Conservation (phyloP, 1,140 invertebrate species). For the Drosophila tani region DNA sequence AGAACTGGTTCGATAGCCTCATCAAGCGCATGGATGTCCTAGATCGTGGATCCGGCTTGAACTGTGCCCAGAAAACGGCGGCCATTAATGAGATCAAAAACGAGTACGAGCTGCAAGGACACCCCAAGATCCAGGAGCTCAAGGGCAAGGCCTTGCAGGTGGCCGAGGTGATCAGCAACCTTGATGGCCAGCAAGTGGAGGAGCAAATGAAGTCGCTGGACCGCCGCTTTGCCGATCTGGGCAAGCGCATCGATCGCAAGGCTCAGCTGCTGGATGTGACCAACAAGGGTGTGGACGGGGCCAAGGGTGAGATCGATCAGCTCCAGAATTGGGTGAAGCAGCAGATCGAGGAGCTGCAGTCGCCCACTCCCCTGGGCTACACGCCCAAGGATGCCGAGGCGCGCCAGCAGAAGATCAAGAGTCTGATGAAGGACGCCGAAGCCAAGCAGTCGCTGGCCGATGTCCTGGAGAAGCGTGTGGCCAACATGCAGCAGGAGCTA, state of each 20-base stretch:
- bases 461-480: slow-evolving; percentile 92
- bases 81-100: slow-evolving; percentile 89
- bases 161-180: slow-evolving; percentile 92
- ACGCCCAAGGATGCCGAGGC: slow-evolving; percentile 91
- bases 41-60: slow-evolving; percentile 93
- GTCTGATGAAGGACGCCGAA: slow-evolving; percentile 93
- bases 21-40: slow-evolving; percentile 92
- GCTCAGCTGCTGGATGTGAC: slow-evolving; percentile 92
- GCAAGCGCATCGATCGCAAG: slow-evolving; percentile 93
- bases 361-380: slow-evolving; percentile 89
- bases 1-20: slow-evolving; percentile 92
- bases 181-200: slow-evolving; percentile 95
- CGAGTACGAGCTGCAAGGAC: slow-evolving; percentile 90
- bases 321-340: slow-evolving; percentile 92
- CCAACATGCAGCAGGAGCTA: slow-evolving; percentile 93
- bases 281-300: slow-evolving; percentile 91
- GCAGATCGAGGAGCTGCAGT: slow-evolving; percentile 89
- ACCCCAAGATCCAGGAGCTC: slow-evolving; percentile 88
- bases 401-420: slow-evolving; percentile 89
- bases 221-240: slow-evolving; percentile 92
- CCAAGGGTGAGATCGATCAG: slow-evolving; percentile 90
- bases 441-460: slow-evolving; percentile 93
- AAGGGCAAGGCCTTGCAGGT: slow-evolving; percentile 90
- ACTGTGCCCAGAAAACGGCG: slow-evolving; percentile 91
- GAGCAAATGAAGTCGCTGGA: slow-evolving; percentile 94